Percentiles rank a stretch among this genome's conserved stretches.
These are phyloP conservation scores for Serranus cabrilla DNA, from an alignment of 2,797 vertebrate genomes.

Conservation along the genomic window DNA sequence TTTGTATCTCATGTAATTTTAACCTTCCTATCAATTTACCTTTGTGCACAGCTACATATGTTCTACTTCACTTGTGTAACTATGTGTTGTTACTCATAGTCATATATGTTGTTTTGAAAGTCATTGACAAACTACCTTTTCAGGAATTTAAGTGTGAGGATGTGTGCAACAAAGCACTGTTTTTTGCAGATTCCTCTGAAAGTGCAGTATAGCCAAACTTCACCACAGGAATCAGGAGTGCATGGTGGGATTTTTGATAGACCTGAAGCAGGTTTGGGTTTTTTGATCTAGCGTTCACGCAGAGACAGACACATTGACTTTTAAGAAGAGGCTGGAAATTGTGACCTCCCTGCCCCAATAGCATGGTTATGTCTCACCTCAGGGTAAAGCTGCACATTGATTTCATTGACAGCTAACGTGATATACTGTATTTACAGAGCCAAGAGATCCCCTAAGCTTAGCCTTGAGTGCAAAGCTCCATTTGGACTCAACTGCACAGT, in stretches of 20 bases:
- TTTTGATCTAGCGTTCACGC: conserved; percentile 26
- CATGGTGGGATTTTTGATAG: conserved; percentile 33
- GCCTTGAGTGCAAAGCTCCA: conserved; percentile 9
- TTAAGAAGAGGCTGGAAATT: conserved; percentile 25
- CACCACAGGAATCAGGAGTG: conserved; percentile 17
- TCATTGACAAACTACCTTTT: too few species aligned
- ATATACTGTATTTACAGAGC: conserved; percentile 38
- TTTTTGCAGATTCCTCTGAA: conserved; percentile 38
- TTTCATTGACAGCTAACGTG: conserved; percentile 41
- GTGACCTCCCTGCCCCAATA: conserved; percentile 16
- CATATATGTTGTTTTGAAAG: too few species aligned
- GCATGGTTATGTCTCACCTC: conserved; percentile 11
- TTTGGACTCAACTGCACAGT: conserved; percentile 14
- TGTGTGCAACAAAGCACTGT: conserved; percentile 7
- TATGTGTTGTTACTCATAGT: too few species aligned
- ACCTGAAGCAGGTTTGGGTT: conserved; percentile 35
- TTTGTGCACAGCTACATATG: too few species aligned
- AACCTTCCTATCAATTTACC: too few species aligned
- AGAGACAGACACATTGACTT: conserved; percentile 39
- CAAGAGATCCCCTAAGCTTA: conserved; percentile 7
- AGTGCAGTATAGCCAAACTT: conserved; percentile 16
- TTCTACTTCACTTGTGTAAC: too few species aligned
- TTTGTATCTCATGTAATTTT: too few species aligned
- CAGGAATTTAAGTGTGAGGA: too few species aligned
- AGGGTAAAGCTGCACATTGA: conserved; percentile 33